A percentile compares a stretch with the other conserved stretches of the same genome.
These are phyloP conservation scores for Pangasius larnaudii DNA, from an alignment of 2,797 vertebrate genomes.

Conservation along the genomic window DNA sequence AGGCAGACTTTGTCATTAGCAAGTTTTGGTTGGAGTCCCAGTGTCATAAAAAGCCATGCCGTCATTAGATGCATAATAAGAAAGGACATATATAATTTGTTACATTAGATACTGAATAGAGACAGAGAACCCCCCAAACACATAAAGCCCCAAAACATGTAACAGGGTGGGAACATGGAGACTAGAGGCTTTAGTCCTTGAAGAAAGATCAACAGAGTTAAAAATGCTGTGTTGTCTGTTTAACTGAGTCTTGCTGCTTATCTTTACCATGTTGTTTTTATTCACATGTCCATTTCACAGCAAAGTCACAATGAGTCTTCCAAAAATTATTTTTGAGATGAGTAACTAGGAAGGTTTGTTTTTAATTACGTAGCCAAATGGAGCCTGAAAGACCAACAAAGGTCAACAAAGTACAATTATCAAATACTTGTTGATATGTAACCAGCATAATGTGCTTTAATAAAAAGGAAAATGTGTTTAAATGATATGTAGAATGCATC, in stretches of 20 bases:
- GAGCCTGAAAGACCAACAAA: neutral
- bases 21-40: neutral
- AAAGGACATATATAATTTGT: neutral
- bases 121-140: neutral
- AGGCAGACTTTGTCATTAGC: neutral
- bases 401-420: neutral
- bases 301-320: neutral
- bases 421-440: neutral
- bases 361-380: neutral
- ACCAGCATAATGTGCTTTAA: neutral
- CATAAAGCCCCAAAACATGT: neutral
- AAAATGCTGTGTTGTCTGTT: neutral
- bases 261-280: neutral
- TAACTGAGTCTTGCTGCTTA: no score
- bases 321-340: neutral
- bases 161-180: neutral
- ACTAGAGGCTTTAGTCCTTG: neutral
- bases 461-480: neutral
- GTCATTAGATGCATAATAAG: neutral
- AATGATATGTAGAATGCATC: neutral
- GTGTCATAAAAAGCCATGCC: conserved; percentile 15
- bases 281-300: neutral
- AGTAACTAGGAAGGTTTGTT: neutral
- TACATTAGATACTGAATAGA: neutral
- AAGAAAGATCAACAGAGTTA: neutral